Conservation (phyloP, 2,797 vertebrate genomes). For the Gymnopithys bicolor region DNA sequence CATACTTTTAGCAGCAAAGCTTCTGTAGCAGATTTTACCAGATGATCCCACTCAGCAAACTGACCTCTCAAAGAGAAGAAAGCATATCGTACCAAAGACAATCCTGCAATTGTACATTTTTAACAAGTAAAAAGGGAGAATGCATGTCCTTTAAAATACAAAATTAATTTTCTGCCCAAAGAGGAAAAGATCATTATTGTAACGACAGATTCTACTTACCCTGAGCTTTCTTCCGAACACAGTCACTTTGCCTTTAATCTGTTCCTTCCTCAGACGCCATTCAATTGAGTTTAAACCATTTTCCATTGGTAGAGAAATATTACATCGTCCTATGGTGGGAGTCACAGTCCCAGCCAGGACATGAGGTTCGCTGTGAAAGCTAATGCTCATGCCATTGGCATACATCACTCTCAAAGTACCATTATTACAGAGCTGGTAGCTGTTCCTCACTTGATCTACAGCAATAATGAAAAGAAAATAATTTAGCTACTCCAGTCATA, state of each 20-base stretch:
- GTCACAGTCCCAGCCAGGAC: slow-evolving; percentile 96
- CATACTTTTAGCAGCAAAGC: neutral
- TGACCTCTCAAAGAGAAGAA: neutral
- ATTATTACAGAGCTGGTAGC: slow-evolving; percentile 98
- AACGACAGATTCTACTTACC: slow-evolving; percentile 79
- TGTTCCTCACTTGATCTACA: slow-evolving; percentile 98
- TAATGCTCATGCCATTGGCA: slow-evolving; percentile 98
- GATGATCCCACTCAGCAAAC: neutral
- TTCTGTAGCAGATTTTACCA: neutral
- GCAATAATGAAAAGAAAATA: slow-evolving; percentile 70
- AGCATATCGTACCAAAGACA: neutral
- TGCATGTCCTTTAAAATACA: neutral
- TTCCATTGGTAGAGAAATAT: slow-evolving; percentile 97
- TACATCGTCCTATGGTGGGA: slow-evolving; percentile 96
- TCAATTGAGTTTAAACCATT: slow-evolving; percentile 98
- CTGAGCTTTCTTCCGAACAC: slow-evolving; percentile 98
- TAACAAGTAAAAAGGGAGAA: neutral
- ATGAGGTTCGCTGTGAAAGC: slow-evolving; percentile 98
- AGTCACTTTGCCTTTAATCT: slow-evolving; percentile 97
- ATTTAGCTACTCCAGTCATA: slow-evolving; percentile 69
- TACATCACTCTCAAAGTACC: slow-evolving; percentile 98
- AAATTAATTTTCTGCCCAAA: neutral
- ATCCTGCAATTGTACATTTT: neutral
- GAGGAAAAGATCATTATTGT: neutral
- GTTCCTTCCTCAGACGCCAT: slow-evolving; percentile 97